A percentile compares a stretch with the other conserved stretches of the same genome.
Evolutionary conservation across 2,888 invertebrate genomes (phyloP).

Genomic region (Drosophila cognata): DNA sequence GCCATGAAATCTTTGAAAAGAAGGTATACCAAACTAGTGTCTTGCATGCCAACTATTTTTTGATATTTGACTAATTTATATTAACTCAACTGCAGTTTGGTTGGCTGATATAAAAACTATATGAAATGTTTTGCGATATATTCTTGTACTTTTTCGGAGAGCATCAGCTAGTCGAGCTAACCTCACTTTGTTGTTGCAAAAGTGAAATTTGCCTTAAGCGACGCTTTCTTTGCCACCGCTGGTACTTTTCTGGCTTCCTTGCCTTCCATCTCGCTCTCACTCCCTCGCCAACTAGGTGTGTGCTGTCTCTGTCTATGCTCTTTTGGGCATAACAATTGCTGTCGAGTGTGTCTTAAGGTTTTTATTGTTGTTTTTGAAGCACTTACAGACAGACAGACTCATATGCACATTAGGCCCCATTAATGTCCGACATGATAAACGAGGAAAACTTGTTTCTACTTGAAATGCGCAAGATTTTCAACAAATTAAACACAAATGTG

Average conservation of each 20-base stretch:
- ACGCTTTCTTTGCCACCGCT: conserved; percentile 48
- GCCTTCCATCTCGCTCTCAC: conserved; percentile 6
- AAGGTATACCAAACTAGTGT: background rate
- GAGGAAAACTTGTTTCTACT: conserved; percentile 34
- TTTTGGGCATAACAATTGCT: conserved; percentile 38
- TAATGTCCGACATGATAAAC: conserved; percentile 30
- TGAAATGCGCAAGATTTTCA: conserved; percentile 11
- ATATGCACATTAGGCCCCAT: conserved; percentile 38
- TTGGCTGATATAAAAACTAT: background rate
- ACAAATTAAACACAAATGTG: conserved; percentile 14
- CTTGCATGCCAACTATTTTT: background rate
- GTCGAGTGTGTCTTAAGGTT: conserved; percentile 43
- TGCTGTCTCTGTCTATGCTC: conserved; percentile 12
- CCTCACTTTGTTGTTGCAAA: conserved; percentile 39
- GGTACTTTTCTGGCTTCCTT: conserved; percentile 73
- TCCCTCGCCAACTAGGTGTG: background rate
- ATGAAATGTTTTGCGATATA: background rate
- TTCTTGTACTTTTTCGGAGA: background rate
- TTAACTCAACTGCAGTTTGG: background rate
- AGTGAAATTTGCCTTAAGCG: conserved; percentile 72
- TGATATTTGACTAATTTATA: background rate
- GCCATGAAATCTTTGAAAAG: background rate
- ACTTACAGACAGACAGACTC: conserved; percentile 5
- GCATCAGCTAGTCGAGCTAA: conserved; percentile 7
- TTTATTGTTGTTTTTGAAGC: conserved; percentile 15